These are phyloP conservation scores for Atherinosoma microstoma DNA, from an alignment of 2,797 vertebrate species.

Conservation along the genomic window DNA sequence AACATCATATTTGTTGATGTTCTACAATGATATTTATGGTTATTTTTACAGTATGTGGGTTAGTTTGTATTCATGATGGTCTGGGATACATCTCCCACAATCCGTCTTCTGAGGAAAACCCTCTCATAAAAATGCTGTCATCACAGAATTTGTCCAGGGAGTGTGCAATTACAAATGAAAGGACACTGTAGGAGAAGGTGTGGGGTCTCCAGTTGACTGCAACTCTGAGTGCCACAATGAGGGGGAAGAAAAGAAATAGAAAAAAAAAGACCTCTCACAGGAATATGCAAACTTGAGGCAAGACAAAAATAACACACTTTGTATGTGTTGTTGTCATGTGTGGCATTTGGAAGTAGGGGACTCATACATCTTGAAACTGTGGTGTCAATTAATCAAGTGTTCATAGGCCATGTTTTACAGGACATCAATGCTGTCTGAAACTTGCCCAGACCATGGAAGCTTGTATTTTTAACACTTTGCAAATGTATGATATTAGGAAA, in stretches of 20 bases:
- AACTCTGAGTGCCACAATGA: conserved; percentile 68
- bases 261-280: background rate
- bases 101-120: conserved; percentile 44
- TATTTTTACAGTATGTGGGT: background rate
- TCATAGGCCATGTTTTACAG: conserved; percentile 68
- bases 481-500: conserved; percentile 39
- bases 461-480: conserved; percentile 40
- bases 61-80: conserved; percentile 24
- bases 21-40: background rate
- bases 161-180: conserved; percentile 59
- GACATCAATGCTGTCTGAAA: conserved; percentile 59
- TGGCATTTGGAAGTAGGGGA: conserved; percentile 66
- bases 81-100: conserved; percentile 32
- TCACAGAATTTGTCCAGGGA: conserved; percentile 56
- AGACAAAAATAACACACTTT: conserved; percentile 79
- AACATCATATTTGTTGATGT: background rate
- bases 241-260: conserved; percentile 14
- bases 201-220: conserved; percentile 63
- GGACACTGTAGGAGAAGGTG: conserved; percentile 60
- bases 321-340: conserved; percentile 63
- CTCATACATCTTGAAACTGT: conserved; percentile 71
- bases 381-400: conserved; percentile 82
- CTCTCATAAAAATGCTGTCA: conserved; percentile 58
- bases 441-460: conserved; percentile 19
- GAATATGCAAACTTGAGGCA: conserved; percentile 59